Evolutionary conservation across 2,888 invertebrate species (phyloP), one percentile per base, ranked within the genome.

Genomic region (Anorthoa munda): DNA sequence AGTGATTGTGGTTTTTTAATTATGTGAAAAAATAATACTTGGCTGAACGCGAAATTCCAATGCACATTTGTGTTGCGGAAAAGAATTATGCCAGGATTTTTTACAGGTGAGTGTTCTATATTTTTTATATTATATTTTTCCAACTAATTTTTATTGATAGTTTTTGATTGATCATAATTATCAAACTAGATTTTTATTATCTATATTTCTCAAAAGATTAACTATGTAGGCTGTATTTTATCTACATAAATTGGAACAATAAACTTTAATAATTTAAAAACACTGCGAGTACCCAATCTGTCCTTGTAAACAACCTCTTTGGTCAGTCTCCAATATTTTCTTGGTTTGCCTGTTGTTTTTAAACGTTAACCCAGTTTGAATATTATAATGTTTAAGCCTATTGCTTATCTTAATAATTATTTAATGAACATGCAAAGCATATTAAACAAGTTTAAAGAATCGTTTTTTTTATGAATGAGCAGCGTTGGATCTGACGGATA

Each of bases 1-100:
- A 86, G 86, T 85, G 86, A 85, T 84, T 79, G 82, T 87, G 83
- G 48, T 51, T 75, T 70, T 70, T 59, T 67, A 80, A 58, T 83
- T 79, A 85, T 85, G 86, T 66, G 60, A 76, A 80, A 81, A 79
- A 79, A 66, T 75, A 60, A 66, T 76, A 78, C 13, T 78, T 60
- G 75, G 66, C 83, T 73, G 79, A 12, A 63, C 59, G 77, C 61
- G 75, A 81, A 77, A 60, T 74, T 75, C 17, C 61, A 15, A 68
- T 78, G 59, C 66, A 46, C 56, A 55, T 68, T 51, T n/a, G 64
- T 61, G 55, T 56, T 66, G 72, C 50, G 60, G 21, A 65, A 73
- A 77, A 77, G 75, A 69, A 58, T 63, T 53, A 71, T 73, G 79
- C 64, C 51, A 63, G 70, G 31, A 23, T 66, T 51, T 15, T 70